Base-by-base conservation (phyloP, 2,888 invertebrate species). In the Cyclophora albipunctata region DNA sequence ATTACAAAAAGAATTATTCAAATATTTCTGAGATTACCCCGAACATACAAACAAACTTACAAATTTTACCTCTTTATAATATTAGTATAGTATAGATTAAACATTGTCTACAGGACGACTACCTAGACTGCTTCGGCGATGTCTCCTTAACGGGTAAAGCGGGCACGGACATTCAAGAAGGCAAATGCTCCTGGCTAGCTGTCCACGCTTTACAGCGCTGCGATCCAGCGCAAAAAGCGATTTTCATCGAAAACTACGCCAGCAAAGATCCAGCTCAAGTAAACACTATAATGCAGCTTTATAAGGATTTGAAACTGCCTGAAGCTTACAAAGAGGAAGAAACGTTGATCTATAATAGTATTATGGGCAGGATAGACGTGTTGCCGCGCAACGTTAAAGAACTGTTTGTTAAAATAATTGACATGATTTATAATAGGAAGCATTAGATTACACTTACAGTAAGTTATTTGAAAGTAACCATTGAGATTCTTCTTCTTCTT, bases 151-250 rank as follows among this genome's bases (percentile, higher is more conserved):
- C 68, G 3, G 74, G 74, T 0, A 76, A 77, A 58, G 61, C 55
- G 0, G 75, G 78, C 2, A 76, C 73, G 2, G 78, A 80, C 52
- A 81, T 82, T 3, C 76, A 77, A 53, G 96, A 97, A 69, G 96
- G 96, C 42, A 98, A 98, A 80, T 98, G 98, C 75, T 92, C 96
- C 0, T 98, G 98, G 98, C 82, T 97, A 44, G 92, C 95, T 0
- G 94, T 96, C 3, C 64, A 59, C 42, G 71, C 71, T 34, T 48
- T 40, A 91, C 93, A 46, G 95, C 96, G 42, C 84, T 96, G 63
- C 92, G 95, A 77, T 86, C 92, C 90, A 0, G 80, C 89, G 5
- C 95, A 96, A 71, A 89, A 90, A 56, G 81, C 90, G 60, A 84
- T 93, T 7, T 90, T 96, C 79, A 81, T 90, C 60, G 91, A 93